Base-by-base conservation (phyloP, 2,888 invertebrate species). In the Caenorhabditis sp. region DNA sequence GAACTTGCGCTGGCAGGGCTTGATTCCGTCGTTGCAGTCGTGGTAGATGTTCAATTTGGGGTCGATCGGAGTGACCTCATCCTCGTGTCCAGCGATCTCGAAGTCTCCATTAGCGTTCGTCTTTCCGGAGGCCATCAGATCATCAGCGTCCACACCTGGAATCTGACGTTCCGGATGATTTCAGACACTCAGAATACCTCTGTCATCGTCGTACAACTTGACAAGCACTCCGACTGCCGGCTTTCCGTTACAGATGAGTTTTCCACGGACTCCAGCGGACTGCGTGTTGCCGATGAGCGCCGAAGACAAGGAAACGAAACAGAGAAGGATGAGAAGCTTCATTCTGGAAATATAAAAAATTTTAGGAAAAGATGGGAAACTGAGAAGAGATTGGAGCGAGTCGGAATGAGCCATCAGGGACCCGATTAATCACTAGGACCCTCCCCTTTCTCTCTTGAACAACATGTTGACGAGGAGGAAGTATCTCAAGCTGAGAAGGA, bases 31-130 rank as follows among this genome's bases (percentile, higher is more conserved):
- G 50, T 88, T 87, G 76, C 88, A 88, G 61, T 88, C 87, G 71
- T 89, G 87, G 62, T 87, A 87, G 48, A 86, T 84, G 74, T 87
- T 88, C 32, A 88, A 63, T 46, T 87, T 85, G n/a, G 86, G 85
- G 68, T 88, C 88, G 70, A 88, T 88, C 9, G 88, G 87, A 5
- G 87, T 87, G 45, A 83, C 55, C 48, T 88, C 88, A 20, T 82
- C 84, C 20, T 85, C 77, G 61, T 74, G 74, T 41, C 83, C 83
- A 13, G 74, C 48, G 27, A 83, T 59, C 22, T 83, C 75, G 50
- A 81, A 83, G 22, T 79, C 74, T 30, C 83, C 83, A 41, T 78
- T 68, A 22, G 55, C 62, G 39, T 78, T 68, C 20, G 83, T 81
- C 35, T 68, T 71, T 52, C 79, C 81, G 15, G 73, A 74, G 17